Percentiles rank a stretch among this genome's conserved stretches.
These are phyloP conservation scores for Thaumetopoea pityocampa DNA, from an alignment of 1,140 invertebrate species.

Conservation along the genomic window DNA sequence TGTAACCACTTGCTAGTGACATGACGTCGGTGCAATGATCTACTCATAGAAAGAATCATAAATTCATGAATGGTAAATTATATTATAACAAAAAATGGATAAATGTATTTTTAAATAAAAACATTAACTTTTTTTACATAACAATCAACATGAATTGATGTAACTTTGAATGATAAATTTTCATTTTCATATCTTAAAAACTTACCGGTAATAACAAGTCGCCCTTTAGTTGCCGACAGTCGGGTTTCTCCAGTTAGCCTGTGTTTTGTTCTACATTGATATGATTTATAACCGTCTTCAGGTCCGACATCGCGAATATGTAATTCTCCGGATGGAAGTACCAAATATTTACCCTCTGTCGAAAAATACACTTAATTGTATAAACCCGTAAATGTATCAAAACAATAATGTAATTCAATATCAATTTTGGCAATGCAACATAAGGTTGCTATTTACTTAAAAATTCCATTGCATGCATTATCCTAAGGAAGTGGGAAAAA, in stretches of 20 bases:
- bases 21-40: too few species aligned
- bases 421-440: constrained; percentile 41
- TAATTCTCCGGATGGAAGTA: constrained; percentile 93
- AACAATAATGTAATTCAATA: constrained; percentile 16
- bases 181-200: constrained; percentile 19
- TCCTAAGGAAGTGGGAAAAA: constrained; percentile 66
- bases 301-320: constrained; percentile 95
- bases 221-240: constrained; percentile 93
- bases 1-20: too few species aligned
- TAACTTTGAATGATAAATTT: constrained; percentile 16
- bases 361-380: constrained; percentile 26
- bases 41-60: too few species aligned
- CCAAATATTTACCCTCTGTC: constrained; percentile 94
- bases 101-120: too few species aligned
- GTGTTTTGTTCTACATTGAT: constrained; percentile 95
- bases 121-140: too few species aligned
- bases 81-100: too few species aligned
- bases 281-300: constrained; percentile 95
- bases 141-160: constrained; percentile 36
- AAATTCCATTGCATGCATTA: constrained; percentile 62
- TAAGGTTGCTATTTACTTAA: constrained; percentile 66
- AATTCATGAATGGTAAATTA: too few species aligned
- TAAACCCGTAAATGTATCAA: constrained; percentile 3
- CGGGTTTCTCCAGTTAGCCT: constrained; percentile 94
- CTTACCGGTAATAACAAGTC: constrained; percentile 97